Evolutionary conservation across 2,113 vertebrate species (phyloP), one percentile per base, ranked within the genome.

Genomic region (Labeo rohita): DNA sequence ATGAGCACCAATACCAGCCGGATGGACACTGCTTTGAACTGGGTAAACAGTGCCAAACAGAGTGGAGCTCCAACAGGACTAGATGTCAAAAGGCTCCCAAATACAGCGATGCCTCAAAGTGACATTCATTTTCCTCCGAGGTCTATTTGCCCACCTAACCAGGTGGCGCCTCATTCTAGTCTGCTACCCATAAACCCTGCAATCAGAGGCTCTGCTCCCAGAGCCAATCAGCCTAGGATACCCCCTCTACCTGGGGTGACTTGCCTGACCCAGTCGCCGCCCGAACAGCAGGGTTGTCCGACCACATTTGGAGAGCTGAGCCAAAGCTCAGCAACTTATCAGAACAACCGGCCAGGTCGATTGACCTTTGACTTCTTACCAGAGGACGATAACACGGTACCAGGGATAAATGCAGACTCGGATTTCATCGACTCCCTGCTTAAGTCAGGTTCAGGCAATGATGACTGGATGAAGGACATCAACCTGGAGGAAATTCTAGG

Each of bases 381-480:
- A 13, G 97, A 97, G 90, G 94, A 95, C 23, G 97, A 98, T 90
- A 96, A 93, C 93, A 96, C 97, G 77, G 97, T 98, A 56, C 96
- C 98, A 8, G 96, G 95, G 0, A 97, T 98, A 85, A 98, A 96
- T 92, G 96, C 96, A 13, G 98, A 99, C 88, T 97, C 97, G 0
- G 98, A 99, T 91, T 99, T 99, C 93, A 97, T 99, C 59, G 98
- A 99, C 91, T 98, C 97, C 7, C 93, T 99, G 90, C 94, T 99
- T 88, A 99, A 99, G 94, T 98, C 97, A 0, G 97, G 98, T 87
- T 97, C 97, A 80, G 96, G 97, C 82, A 98, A 96, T 0, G 98
- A 99, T 80, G 98, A 99, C 95, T 99, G 98, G 98, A 99, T 99
- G 97, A 98, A 98, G 94, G 98, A 99, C 90, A 99, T 99, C 88